Base-by-base conservation (phyloP, 2,797 vertebrate species). In the Catamblyrhynchus diadema region DNA sequence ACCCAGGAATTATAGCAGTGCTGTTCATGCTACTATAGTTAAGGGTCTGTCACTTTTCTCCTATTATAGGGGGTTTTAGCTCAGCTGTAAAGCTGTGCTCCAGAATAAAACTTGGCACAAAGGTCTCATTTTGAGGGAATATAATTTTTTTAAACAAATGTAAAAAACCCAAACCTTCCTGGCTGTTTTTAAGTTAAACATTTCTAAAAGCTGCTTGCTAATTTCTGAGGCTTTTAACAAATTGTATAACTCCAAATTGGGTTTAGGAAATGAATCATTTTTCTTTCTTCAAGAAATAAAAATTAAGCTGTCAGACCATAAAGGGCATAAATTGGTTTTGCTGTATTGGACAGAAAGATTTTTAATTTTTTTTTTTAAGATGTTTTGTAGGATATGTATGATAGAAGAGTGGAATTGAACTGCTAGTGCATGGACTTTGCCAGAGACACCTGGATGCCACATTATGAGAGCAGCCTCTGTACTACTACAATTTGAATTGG, bases 1-100 rank as follows among this genome's bases (percentile, higher is more conserved):
- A 98, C 51, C 73, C 93, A 72, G 96, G 94, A 96, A 97, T 97
- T 97, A 97, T 93, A 95, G 93, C 95, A 81, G 90, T 53, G 80
- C 92, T 94, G 87, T 91, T 94, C 81, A 44, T 93, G 47, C 88
- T 91, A 96, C 94, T 95, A 64, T 86, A 94, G 94, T 93, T 90
- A 90, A 96, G 93, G 86, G 88, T 94, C 91, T 90, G 86, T 94
- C 93, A 91, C 95, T 94, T 93, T 92, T 93, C 83, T 95, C 96
- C 91, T 60, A 60, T 94, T 91, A 91, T 81, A 71, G 74, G 90
- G 95, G 90, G 62, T 53, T 94, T 96, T 86, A 62, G 37, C 95
- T 95, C 35, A 72, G 96, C 96, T 94, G 81, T 95, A 85, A 95
- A 92, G 86, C 73, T 81, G 74, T 57, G 89, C 37, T 90, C 88